These are phyloP conservation scores for Pantelozetes paolii DNA, from an alignment of 2,888 invertebrate species.

Conservation along the genomic window DNA sequence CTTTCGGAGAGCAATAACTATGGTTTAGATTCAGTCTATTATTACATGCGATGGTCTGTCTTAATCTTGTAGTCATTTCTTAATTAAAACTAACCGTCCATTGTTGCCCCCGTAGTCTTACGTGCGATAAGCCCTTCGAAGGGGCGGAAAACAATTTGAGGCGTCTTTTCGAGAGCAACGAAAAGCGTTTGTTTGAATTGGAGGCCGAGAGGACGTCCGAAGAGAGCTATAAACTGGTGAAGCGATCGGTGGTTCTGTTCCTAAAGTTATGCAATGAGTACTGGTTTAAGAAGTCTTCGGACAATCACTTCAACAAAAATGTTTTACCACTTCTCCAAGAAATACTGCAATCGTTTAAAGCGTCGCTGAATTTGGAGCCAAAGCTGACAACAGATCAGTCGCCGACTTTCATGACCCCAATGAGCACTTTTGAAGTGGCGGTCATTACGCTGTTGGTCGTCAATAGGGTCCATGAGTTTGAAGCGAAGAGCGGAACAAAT, in stretches of 20 bases:
- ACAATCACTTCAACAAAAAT: slow-evolving; percentile 21
- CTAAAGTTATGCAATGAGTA: slow-evolving; percentile 3
- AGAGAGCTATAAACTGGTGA: neutral
- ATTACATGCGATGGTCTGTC: slow-evolving; percentile 75
- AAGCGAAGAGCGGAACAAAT: too few species aligned
- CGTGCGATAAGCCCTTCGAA: slow-evolving; percentile 68
- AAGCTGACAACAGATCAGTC: slow-evolving; percentile 15
- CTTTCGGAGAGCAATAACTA: slow-evolving; percentile 72
- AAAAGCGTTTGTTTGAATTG: slow-evolving; percentile 52
- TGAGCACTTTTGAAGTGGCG: slow-evolving; percentile 32
- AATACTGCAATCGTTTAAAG: neutral
- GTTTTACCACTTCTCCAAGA: slow-evolving; percentile 27
- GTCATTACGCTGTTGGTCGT: slow-evolving; percentile 28
- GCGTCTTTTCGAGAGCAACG: slow-evolving; percentile 57
- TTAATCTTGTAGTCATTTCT: slow-evolving; percentile 8
- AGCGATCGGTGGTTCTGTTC: neutral
- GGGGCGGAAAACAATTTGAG: slow-evolving; percentile 81
- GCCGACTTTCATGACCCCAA: slow-evolving; percentile 35
- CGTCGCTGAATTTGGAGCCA: slow-evolving; percentile 17
- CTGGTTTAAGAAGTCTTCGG: neutral
- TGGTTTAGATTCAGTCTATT: slow-evolving; percentile 79
- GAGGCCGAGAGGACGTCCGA: neutral
- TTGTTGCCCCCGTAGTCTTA: slow-evolving; percentile 33
- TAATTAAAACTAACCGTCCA: slow-evolving; percentile 7
- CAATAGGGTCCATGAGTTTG: neutral